Evolutionary conservation across 92 coral and sea anemone species (phyloP).

Genomic region (Actinernus sp.): DNA sequence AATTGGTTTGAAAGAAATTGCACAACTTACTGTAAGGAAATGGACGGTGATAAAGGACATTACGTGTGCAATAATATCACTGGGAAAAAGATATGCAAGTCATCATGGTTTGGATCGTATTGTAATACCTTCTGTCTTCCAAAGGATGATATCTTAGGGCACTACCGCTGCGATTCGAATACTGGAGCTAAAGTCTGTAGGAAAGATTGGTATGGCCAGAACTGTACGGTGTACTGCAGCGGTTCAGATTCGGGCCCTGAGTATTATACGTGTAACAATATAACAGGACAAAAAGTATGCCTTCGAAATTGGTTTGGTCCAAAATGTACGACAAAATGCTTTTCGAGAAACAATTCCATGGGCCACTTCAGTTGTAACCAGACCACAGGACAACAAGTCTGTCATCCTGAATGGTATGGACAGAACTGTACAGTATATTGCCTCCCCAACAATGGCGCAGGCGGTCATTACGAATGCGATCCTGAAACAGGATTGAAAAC

Average conservation of each 20-base stretch:
- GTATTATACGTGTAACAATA: conserved; percentile 57
- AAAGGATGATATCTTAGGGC: conserved; percentile 60
- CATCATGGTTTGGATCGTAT: conserved; percentile 70
- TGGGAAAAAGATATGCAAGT: conserved; percentile 51
- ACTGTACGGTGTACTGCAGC: conserved; percentile 57
- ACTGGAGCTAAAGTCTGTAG: conserved; percentile 64
- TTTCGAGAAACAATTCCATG: conserved; percentile 12
- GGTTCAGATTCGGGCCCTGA: conserved; percentile 40
- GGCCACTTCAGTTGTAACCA: conserved; percentile 60
- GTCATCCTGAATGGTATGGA: conserved; percentile 76
- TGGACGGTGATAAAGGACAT: conserved; percentile 46
- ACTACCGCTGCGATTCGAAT: conserved; percentile 52
- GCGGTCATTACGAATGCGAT: conserved; percentile 65
- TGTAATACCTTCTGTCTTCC: conserved; percentile 49
- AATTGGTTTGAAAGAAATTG: conserved; percentile 65
- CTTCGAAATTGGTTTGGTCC: conserved; percentile 69
- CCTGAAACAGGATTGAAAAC: conserved; percentile 25
- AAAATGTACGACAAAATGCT: conserved; percentile 55
- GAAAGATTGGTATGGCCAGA: conserved; percentile 39
- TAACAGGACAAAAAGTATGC: conserved; percentile 50
- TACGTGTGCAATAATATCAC: conserved; percentile 51
- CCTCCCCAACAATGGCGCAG: conserved; percentile 8
- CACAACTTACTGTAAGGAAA: conserved; percentile 42
- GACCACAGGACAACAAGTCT: conserved; percentile 55
- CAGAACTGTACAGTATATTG: conserved; percentile 54